Evolutionary conservation across 2,888 invertebrate genomes (phyloP).

Genomic region (Xestia xanthographa): DNA sequence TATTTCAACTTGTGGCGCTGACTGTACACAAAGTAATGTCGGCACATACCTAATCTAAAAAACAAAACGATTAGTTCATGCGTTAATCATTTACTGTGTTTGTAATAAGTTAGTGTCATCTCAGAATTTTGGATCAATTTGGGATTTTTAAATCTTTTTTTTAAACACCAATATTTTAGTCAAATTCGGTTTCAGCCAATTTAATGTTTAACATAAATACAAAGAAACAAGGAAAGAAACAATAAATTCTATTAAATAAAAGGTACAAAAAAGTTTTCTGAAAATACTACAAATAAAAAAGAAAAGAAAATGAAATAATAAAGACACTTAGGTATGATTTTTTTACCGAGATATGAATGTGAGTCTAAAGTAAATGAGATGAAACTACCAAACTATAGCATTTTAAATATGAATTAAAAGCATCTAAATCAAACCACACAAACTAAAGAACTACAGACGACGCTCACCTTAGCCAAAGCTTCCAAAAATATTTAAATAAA

Average conservation of each 20-base stretch:
- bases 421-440: slow-evolving; percentile 54
- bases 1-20: slow-evolving; percentile 47
- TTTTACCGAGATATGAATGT: slow-evolving; percentile 9
- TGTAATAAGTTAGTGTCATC: slow-evolving; percentile 52
- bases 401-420: slow-evolving; percentile 44
- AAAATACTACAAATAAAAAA: not conserved
- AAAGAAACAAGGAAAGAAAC: not conserved
- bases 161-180: slow-evolving; percentile 10
- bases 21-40: slow-evolving; percentile 61
- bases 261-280: not conserved
- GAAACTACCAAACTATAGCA: slow-evolving; percentile 51
- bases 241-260: not conserved
- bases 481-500: slow-evolving; percentile 70
- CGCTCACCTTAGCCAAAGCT: slow-evolving; percentile 73
- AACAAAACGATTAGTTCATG: slow-evolving; percentile 62
- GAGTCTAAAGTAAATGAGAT: slow-evolving; percentile 51
- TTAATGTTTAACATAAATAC: slow-evolving; percentile 49
- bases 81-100: slow-evolving; percentile 38
- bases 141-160: slow-evolving; percentile 21
- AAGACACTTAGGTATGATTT: not conserved
- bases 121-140: slow-evolving; percentile 44
- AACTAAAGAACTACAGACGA: slow-evolving; percentile 64
- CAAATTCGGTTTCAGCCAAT: slow-evolving; percentile 53
- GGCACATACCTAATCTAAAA: slow-evolving; percentile 61
- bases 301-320: not conserved